These are phyloP conservation scores for Venturia canescens DNA, from an alignment of 1,140 invertebrate species.

Conservation along the genomic window DNA sequence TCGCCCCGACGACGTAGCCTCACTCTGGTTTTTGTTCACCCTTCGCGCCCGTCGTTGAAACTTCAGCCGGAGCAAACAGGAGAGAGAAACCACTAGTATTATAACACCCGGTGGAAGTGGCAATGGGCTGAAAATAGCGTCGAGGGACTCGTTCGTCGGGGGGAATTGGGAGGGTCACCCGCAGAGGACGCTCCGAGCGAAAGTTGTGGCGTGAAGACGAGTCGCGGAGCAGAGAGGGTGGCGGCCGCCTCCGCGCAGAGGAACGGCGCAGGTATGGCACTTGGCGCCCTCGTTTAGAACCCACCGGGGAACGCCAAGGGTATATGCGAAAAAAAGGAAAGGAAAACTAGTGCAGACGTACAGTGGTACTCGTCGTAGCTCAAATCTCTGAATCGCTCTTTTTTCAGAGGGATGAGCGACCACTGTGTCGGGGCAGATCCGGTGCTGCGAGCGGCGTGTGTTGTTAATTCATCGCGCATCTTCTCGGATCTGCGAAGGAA, in stretches of 20 bases:
- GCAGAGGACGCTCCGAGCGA: slow-evolving; percentile 17
- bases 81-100: slow-evolving; percentile 4
- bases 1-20: not conserved
- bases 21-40: not conserved
- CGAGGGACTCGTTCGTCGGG: slow-evolving; percentile 42
- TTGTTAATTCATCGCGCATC: too few species aligned
- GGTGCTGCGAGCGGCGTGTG: too few species aligned
- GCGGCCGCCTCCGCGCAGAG: not conserved
- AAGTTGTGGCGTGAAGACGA: not conserved
- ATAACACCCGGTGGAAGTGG: slow-evolving; percentile 28
- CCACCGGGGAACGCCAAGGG: not conserved
- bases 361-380: not conserved
- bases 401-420: too few species aligned
- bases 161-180: slow-evolving; percentile 21
- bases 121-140: slow-evolving; percentile 61
- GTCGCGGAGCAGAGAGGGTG: not conserved
- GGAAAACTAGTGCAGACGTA: not conserved
- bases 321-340: not conserved
- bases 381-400: not conserved
- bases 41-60: not conserved
- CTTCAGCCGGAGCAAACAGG: not conserved
- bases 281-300: slow-evolving; percentile 3
- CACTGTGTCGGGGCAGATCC: too few species aligned
- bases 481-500: too few species aligned
- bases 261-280: slow-evolving; percentile 13